These are phyloP conservation scores for Poeciliopsis prolifica DNA, from an alignment of 2,113 vertebrate genomes.

Conservation along the genomic window DNA sequence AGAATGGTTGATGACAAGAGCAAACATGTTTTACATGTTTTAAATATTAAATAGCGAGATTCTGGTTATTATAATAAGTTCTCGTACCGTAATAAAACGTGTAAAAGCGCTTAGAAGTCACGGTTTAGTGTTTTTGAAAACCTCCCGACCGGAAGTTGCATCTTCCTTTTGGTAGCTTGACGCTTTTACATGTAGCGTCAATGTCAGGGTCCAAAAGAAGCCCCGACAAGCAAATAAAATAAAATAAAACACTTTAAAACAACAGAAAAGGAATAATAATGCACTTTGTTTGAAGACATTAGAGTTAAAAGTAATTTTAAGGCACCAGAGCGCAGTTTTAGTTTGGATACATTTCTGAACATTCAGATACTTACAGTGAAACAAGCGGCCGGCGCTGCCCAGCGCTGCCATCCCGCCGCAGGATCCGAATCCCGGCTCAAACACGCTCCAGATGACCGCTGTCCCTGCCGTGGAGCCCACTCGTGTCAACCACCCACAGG, in stretches of 20 bases:
- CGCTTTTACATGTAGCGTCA: conserved; percentile 17
- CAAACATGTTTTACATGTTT: fast-evolving
- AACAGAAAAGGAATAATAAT: fast-evolving
- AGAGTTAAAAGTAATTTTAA: fast-evolving
- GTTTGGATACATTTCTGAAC: conserved; percentile 11
- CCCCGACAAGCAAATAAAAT: not conserved
- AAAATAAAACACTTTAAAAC: not conserved
- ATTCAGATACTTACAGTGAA: conserved; percentile 71
- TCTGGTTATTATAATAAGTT: not conserved
- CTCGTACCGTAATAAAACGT: not conserved
- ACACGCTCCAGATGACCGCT: not conserved
- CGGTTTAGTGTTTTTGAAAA: no score
- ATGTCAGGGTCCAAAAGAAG: conserved; percentile 52
- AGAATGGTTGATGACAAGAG: no score
- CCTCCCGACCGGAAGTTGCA: not conserved
- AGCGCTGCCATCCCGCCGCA: conserved; percentile 67
- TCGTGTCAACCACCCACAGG: not conserved
- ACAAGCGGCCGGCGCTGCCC: conserved; percentile 67
- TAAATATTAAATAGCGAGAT: not conserved
- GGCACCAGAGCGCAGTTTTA: not conserved
- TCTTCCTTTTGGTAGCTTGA: not conserved
- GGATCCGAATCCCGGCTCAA: not conserved
- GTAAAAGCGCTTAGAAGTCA: fast-evolving
- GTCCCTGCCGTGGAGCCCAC: not conserved
- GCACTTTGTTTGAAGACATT: fast-evolving